Percentiles rank a stretch among this genome's conserved stretches.
Evolutionary conservation across 2,797 vertebrate species (phyloP).

Genomic region (Iguana delicatissima): DNA sequence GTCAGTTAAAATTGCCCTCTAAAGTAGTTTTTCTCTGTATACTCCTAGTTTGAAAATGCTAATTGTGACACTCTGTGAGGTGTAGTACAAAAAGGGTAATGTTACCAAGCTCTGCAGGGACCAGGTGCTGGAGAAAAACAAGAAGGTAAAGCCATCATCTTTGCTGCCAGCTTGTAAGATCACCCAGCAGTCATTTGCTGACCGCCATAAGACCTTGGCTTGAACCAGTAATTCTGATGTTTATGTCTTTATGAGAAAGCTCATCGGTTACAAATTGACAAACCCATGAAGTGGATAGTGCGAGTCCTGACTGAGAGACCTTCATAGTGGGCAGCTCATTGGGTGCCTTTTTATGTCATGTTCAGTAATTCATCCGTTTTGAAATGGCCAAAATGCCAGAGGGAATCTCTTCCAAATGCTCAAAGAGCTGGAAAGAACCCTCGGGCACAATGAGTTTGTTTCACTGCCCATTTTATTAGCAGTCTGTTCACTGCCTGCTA

Average conservation of each 20-base stretch:
- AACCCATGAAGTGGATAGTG: not conserved
- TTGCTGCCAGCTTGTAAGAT: not conserved
- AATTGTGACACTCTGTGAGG: too few relatives aligned
- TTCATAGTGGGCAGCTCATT: not conserved
- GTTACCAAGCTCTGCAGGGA: too few relatives aligned
- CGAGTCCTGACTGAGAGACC: not conserved
- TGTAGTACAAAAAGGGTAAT: too few relatives aligned
- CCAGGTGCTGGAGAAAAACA: not conserved
- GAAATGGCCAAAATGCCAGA: conserved; percentile 19
- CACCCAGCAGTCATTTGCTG: not conserved
- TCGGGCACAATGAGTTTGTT: not conserved
- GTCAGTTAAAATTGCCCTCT: too few relatives aligned
- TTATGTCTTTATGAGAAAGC: not conserved
- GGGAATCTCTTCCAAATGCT: conserved; percentile 29
- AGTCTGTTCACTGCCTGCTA: conserved; percentile 19
- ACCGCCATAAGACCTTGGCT: too few relatives aligned
- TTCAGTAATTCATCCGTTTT: conserved; percentile 14
- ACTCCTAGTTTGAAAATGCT: not conserved
- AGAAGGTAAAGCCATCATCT: not conserved
- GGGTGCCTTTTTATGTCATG: conserved; percentile 10
- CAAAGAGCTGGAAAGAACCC: conserved; percentile 16
- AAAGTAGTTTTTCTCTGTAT: not conserved
- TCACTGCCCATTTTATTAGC: conserved; percentile 31
- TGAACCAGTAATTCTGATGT: not conserved
- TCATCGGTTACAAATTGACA: not conserved